Conservation (phyloP, 2,888 invertebrate species). For the Meganola albula region DNA sequence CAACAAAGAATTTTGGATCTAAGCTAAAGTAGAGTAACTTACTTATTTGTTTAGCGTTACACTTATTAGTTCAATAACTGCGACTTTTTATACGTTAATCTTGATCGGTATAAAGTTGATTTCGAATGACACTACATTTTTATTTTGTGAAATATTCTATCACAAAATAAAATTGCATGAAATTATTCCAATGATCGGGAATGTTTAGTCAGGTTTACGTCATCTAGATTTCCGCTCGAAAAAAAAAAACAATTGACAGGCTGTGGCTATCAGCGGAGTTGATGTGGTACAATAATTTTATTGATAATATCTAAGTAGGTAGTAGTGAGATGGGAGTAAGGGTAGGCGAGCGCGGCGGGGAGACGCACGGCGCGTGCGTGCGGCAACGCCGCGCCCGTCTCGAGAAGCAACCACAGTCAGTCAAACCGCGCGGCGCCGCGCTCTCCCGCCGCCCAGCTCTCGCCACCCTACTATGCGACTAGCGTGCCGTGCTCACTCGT, state of each 20-base stretch:
- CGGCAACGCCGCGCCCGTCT: conserved; percentile 59
- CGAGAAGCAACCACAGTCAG: conserved; percentile 49
- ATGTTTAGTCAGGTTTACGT: conserved; percentile 16
- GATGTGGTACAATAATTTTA: conserved; percentile 71
- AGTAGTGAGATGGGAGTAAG: conserved; percentile 67
- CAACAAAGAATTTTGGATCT: no score
- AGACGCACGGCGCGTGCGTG: conserved; percentile 46
- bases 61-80: no score
- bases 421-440: conserved; percentile 55
- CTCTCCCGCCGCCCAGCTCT: conserved; percentile 35
- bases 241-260: conserved; percentile 47
- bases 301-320: conserved; percentile 74
- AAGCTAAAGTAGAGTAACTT: no score
- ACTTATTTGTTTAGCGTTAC: no score
- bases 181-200: conserved; percentile 4
- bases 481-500: conserved; percentile 63
- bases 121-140: no score
- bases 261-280: conserved; percentile 53
- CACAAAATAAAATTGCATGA: no score
- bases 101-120: no score
- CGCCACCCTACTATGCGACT: conserved; percentile 52
- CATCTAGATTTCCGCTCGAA: conserved; percentile 37
- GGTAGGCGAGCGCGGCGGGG: conserved; percentile 33
- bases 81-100: no score
- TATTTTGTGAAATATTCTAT: no score